Conservation (phyloP, 2,797 vertebrate species). For the Euphonia xanthogaster region DNA sequence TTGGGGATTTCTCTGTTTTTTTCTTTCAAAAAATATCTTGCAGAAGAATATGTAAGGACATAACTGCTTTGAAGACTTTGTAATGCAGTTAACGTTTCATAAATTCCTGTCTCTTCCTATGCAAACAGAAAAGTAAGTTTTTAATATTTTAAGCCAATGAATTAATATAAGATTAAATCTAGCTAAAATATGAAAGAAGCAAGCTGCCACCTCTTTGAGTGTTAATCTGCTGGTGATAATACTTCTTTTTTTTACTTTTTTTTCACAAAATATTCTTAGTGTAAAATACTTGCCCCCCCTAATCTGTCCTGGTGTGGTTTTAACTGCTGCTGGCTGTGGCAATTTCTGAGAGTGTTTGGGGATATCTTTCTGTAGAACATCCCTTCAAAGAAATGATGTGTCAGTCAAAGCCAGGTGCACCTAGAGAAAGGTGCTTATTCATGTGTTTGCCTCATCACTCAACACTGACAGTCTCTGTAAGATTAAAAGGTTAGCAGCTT, state of each 20-base stretch:
- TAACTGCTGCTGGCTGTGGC: not conserved
- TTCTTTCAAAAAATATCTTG: not conserved
- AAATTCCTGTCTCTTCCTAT: not conserved
- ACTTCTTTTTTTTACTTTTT: not conserved
- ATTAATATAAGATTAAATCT: not conserved
- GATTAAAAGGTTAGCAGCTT: constrained; percentile 2
- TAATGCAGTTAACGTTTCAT: not conserved
- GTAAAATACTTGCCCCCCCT: not conserved
- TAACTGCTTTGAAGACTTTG: not conserved
- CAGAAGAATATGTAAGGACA: not conserved
- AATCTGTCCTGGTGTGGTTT: not conserved
- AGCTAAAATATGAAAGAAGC: not conserved
- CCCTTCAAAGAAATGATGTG: not conserved
- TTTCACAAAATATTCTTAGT: not conserved
- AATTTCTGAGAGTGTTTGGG: not conserved
- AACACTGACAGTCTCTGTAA: not conserved
- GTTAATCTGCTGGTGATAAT: not conserved
- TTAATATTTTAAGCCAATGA: not conserved
- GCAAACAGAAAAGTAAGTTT: not conserved
- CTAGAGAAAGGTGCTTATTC: not conserved
- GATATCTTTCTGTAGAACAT: not conserved
- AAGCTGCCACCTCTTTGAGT: not conserved
- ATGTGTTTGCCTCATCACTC: not conserved
- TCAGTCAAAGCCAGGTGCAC: not conserved
- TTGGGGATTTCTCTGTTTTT: not conserved